Conservation (phyloP, 2,888 invertebrate species). For the Cryptops parisi region DNA sequence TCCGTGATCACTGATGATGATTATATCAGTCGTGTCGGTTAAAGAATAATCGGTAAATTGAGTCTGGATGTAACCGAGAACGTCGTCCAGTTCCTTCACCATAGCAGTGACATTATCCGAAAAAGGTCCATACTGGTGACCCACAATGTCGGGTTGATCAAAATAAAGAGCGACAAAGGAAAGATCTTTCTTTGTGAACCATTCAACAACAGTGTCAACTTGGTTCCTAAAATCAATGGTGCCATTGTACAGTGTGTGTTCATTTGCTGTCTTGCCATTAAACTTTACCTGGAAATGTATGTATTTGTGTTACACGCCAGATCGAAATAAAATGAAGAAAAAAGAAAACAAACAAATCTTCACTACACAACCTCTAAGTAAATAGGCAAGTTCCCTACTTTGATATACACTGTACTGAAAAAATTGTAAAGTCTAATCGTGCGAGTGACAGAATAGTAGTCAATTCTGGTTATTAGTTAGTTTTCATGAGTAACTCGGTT, state of each 20-base stretch:
- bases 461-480: too few species aligned
- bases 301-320: too few species aligned
- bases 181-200: conserved; percentile 43
- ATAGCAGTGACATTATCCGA: conserved; percentile 10
- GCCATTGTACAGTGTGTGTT: conserved; percentile 20
- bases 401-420: too few species aligned
- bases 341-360: too few species aligned
- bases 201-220: conserved; percentile 43
- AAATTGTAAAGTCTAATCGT: too few species aligned
- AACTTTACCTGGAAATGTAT: too few species aligned
- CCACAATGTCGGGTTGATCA: conserved; percentile 50
- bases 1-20: conserved; percentile 17
- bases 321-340: too few species aligned
- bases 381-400: too few species aligned
- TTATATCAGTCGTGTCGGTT: conserved; percentile 13
- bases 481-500: too few species aligned
- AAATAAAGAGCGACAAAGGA: conserved; percentile 54
- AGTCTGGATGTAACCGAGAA: conserved; percentile 9
- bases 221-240: conserved; percentile 23
- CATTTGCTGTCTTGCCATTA: conserved; percentile 31
- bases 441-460: too few species aligned
- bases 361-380: too few species aligned
- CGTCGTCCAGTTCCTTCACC: conserved; percentile 9
- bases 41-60: conserved; percentile 7
- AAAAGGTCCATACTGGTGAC: conserved; percentile 37